Evolutionary conservation across 37 sponge, comb jelly and placozoan genomes (phyloP).

Genomic region (Spongia lamella): DNA sequence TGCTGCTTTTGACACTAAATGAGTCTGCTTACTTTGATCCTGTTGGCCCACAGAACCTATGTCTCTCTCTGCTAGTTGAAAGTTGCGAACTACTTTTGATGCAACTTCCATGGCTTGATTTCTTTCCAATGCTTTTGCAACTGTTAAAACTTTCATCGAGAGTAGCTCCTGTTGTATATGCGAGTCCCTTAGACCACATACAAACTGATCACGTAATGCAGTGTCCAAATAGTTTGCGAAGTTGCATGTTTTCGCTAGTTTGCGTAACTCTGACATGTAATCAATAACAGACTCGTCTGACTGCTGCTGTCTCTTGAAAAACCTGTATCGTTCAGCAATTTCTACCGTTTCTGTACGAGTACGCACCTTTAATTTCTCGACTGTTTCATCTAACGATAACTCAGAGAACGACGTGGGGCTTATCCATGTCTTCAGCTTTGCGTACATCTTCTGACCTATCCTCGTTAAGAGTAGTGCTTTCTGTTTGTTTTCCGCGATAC

Average conservation of each 20-base stretch:
- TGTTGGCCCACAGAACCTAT: too few species aligned
- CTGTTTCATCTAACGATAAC: not conserved
- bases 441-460: not conserved
- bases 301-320: not conserved
- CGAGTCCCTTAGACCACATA: not conserved
- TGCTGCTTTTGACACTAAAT: not conserved
- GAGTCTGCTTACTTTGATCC: too few species aligned
- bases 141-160: not conserved
- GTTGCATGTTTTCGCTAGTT: not conserved
- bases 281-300: not conserved
- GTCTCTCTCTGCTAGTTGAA: not conserved
- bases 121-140: slow-evolving; percentile 2
- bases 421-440: not conserved
- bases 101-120: not conserved
- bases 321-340: slow-evolving; percentile 2
- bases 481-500: not conserved
- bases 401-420: not conserved
- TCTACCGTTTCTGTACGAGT: slow-evolving; percentile 5
- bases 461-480: not conserved
- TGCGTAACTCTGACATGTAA: not conserved
- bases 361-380: not conserved
- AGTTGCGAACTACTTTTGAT: not conserved
- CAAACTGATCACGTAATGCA: not conserved
- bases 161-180: slow-evolving; percentile 3
- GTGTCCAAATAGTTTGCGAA: not conserved